Evolutionary conservation across 2,888 invertebrate genomes (phyloP).

Genomic region (Pycnomerus fuliginosus): DNA sequence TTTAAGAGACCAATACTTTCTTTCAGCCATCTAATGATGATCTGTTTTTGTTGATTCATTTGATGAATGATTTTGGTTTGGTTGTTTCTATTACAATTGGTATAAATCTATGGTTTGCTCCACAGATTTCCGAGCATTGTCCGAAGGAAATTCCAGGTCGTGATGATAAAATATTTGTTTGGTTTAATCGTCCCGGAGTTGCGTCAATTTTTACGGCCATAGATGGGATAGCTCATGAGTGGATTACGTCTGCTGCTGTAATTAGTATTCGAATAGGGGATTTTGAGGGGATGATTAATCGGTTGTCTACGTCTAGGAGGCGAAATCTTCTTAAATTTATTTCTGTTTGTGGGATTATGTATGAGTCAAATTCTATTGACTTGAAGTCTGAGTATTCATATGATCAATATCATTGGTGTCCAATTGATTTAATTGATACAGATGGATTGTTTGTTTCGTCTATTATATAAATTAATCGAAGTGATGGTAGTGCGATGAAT

Average conservation of each 20-base stretch:
- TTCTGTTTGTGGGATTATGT: conserved; percentile 58
- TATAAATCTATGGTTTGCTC: conserved; percentile 78
- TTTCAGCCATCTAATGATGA: conserved; percentile 67
- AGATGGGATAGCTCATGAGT: conserved; percentile 65
- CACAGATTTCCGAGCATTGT: conserved; percentile 82
- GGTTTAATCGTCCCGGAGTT: conserved; percentile 65
- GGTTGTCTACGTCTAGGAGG: conserved; percentile 65
- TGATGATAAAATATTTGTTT: conserved; percentile 62
- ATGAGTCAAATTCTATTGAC: conserved; percentile 61
- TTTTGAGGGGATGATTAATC: conserved; percentile 59
- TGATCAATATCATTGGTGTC: conserved; percentile 56
- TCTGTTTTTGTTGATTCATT: conserved; percentile 58
- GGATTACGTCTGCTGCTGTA: conserved; percentile 65
- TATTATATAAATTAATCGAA: conserved; percentile 61
- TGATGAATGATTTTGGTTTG: conserved; percentile 58
- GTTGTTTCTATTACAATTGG: conserved; percentile 69
- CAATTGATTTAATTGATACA: conserved; percentile 63
- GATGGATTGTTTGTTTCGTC: conserved; percentile 63
- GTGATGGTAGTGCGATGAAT: conserved; percentile 63
- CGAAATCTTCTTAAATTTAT: conserved; percentile 55
- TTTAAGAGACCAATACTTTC: conserved; percentile 72
- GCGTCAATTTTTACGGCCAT: conserved; percentile 67
- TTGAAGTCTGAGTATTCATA: conserved; percentile 67
- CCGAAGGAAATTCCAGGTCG: conserved; percentile 69
- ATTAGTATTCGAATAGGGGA: conserved; percentile 65